These are phyloP conservation scores for Drosophila kepulauana DNA, from an alignment of 1,140 invertebrate species.

Conservation along the genomic window DNA sequence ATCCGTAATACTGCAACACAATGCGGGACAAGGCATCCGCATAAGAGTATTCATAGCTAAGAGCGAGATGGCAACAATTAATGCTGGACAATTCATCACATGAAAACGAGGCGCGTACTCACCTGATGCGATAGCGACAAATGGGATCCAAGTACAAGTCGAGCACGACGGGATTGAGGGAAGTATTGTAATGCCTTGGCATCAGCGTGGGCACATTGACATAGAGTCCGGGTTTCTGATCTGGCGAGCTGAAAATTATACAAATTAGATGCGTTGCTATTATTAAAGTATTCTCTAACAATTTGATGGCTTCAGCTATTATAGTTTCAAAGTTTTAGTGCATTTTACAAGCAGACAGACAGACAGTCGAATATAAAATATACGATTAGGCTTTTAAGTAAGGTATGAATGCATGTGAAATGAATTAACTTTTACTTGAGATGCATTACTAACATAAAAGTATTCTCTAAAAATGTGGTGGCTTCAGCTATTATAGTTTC, in stretches of 20 bases:
- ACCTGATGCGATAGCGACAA: slow-evolving; percentile 87
- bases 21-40: slow-evolving; percentile 65
- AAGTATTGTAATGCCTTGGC: slow-evolving; percentile 77
- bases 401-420: too few species aligned
- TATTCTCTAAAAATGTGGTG: too few species aligned
- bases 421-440: too few species aligned
- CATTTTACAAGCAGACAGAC: too few species aligned
- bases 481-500: too few species aligned
- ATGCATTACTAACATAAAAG: too few species aligned
- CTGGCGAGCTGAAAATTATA: slow-evolving; percentile 33
- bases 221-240: slow-evolving; percentile 84
- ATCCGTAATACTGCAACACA: slow-evolving; percentile 74
- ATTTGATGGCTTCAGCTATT: too few species aligned
- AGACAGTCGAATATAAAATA: too few species aligned
- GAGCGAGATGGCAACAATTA: slow-evolving; percentile 25
- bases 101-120: slow-evolving; percentile 17
- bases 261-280: neutral
- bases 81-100: neutral
- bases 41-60: slow-evolving; percentile 78
- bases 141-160: slow-evolving; percentile 87
- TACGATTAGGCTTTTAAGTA: too few species aligned
- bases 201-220: slow-evolving; percentile 85
- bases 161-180: slow-evolving; percentile 82
- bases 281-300: too few species aligned
- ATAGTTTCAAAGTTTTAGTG: too few species aligned